Evolutionary conservation across 1,140 invertebrate species (phyloP), one percentile per base, ranked within the genome.

Genomic region (Physella acuta): DNA sequence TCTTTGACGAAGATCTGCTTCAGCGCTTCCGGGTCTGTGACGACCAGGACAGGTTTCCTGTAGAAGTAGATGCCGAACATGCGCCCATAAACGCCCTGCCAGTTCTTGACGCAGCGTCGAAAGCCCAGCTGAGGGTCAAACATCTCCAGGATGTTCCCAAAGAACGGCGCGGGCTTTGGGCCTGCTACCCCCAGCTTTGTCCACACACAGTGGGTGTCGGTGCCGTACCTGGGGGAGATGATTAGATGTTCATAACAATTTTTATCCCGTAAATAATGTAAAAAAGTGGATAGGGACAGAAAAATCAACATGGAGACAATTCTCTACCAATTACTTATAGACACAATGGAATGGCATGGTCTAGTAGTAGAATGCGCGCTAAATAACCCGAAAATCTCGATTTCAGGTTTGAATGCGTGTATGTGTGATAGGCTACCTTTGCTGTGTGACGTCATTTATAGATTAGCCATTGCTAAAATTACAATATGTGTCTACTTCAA

Each of bases 1-100:
- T 71, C 70, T 51, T 71, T 71, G 20, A 71, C 34, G 28, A 71
- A 66, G 0, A 71, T 52, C n/a, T 66, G 39, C 24, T 71, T 71
- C 17, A 71, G 11, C 3, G 52, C 37, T 14, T 71, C 70, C 14
- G 31, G 49, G 31, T 71, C 56, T 4, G 39, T 58, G 17, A 65
- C 36, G 4, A 71, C 28, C 20, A 71, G 30, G 2, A 65, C 49
- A 3, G 70, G 70, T 20, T 65, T 58, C 5, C 62, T 24, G 24
- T 59, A 65, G 28, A 71, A 60, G 39, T 51, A 71, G 28, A 71
- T 58, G 17, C 70, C 70, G 31, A 30, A 65, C 16, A 60, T 52
- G 24, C 33, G 20, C 1, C 70, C 70, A 33, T 71, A 71, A 24
- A 31, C 31, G 16, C 34, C 39, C 37, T 49, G 52, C 61, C 61